Base-by-base conservation (phyloP, 1,140 invertebrate species). In the Ctenoplectra terminalis region DNA sequence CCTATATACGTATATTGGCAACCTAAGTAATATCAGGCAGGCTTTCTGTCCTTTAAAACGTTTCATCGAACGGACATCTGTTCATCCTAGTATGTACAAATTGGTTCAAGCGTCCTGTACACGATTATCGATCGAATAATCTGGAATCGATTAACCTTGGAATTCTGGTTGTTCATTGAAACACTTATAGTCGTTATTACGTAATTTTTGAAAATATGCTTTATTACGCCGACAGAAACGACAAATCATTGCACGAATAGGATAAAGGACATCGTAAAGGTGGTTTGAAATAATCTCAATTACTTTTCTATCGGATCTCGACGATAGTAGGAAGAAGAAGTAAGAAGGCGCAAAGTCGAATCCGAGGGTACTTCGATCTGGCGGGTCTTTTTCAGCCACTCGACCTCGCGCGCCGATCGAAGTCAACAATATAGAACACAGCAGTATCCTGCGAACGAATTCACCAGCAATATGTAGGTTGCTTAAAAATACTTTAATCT, bases 351-450 rank as follows among this genome's bases (percentile, higher is more conserved):
- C 48, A 54, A 71, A 74, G 70, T 74, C 54, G 29, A 56, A 56
- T 48, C 40, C 58, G 61, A 67, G 80, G 56, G 26, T 69, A 40
- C n/a, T 54, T 43, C 40, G 50, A 40, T 67, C 71, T 54, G 52
- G 60, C 37, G 56, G 67, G 23, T 60, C 64, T 54, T 71, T 66
- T 56, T 86, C 61, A 52, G 69, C 74, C 83, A 70, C 56, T 85
- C 85, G 79, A 86, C 70, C 83, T 85, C 79, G 60, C 56, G 66
- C 54, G 37, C 50, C 50, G 61, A 81, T 86, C 84, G 73, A 86
- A 76, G 52, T 73, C 72, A 61, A 75, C 46, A 79, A 43, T 46
- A 58, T 43, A 48, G 40, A 34, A 37, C 37, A 34, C 31, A 46
- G 52, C 37, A n/a, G 54, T 56, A 29, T 61, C 23, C 40, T 23